These are phyloP conservation scores for Sorex maritimensis DNA, from an alignment of 2,797 vertebrate genomes.

Conservation along the genomic window DNA sequence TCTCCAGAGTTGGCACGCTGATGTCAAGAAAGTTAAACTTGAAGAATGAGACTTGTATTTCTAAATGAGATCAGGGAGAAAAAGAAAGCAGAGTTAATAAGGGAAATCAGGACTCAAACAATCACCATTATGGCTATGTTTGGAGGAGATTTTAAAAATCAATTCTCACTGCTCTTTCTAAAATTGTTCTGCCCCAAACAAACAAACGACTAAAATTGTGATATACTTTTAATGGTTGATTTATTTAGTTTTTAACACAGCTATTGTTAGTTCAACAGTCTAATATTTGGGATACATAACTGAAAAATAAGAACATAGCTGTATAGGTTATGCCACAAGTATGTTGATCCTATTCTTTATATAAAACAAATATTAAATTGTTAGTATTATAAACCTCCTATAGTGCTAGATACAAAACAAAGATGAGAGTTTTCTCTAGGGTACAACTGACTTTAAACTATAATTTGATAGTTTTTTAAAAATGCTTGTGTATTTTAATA, in stretches of 20 bases:
- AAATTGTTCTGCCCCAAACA: conserved; percentile 81
- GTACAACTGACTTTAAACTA: conserved; percentile 69
- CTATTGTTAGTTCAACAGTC: conserved; percentile 88
- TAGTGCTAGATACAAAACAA: conserved; percentile 72
- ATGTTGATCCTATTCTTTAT: conserved; percentile 76
- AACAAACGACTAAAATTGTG: conserved; percentile 64
- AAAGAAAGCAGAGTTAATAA: conserved; percentile 79
- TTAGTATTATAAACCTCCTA: conserved; percentile 76
- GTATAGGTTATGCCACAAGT: conserved; percentile 78
- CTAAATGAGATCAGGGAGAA: conserved; percentile 74
- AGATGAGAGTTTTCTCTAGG: conserved; percentile 53
- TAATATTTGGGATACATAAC: conserved; percentile 82
- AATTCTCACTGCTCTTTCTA: conserved; percentile 74
- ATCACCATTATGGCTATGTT: conserved; percentile 73
- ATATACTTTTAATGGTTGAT: conserved; percentile 86
- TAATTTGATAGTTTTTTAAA: conserved; percentile 68
- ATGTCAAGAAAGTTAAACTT: conserved; percentile 82
- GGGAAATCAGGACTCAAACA: conserved; percentile 70
- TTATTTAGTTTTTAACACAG: conserved; percentile 86
- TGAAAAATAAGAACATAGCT: conserved; percentile 86
- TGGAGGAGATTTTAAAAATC: conserved; percentile 78
- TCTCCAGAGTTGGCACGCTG: conserved; percentile 72
- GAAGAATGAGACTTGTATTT: conserved; percentile 74
- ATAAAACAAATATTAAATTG: conserved; percentile 81
- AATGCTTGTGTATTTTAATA: conserved; percentile 84